These are phyloP conservation scores for Callyntrura guangdongensis DNA, from an alignment of 2,888 invertebrate species.

Conservation along the genomic window DNA sequence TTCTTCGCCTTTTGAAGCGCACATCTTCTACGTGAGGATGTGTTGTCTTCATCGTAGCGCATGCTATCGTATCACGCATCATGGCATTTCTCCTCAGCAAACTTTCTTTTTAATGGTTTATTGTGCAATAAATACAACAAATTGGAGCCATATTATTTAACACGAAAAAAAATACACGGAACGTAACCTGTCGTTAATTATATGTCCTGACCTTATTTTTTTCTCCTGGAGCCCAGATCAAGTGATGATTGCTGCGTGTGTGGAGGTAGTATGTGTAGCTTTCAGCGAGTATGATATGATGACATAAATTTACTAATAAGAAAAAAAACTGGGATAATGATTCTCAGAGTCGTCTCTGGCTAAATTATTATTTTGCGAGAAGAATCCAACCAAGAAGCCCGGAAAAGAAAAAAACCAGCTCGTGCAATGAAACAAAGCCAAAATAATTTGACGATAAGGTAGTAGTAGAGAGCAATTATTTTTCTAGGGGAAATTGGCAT, in stretches of 20 bases:
- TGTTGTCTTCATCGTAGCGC: neutral
- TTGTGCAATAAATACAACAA: slow-evolving; percentile 7
- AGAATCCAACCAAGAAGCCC: no score
- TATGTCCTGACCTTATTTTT: slow-evolving; percentile 21
- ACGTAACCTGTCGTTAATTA: slow-evolving; percentile 32
- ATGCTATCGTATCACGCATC: no score
- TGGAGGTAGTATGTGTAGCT: neutral
- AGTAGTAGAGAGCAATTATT: neutral
- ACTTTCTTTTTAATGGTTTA: slow-evolving; percentile 15
- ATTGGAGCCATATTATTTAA: neutral
- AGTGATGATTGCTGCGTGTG: no score
- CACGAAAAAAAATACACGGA: neutral
- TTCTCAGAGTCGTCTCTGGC: neutral
- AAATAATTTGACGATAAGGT: neutral
- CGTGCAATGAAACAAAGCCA: neutral
- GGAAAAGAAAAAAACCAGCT: neutral
- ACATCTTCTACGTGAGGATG: slow-evolving; percentile 1
- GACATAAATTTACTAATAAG: neutral
- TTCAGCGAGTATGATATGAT: neutral
- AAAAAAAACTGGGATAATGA: slow-evolving; percentile 28
- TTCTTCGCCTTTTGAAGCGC: neutral
- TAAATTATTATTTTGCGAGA: neutral
- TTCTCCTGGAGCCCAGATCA: neutral
- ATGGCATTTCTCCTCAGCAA: neutral
- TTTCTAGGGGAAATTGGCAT: slow-evolving; percentile 19